These are phyloP conservation scores for Megaceryle maxima DNA, from an alignment of 2,113 vertebrate species.

Conservation along the genomic window DNA sequence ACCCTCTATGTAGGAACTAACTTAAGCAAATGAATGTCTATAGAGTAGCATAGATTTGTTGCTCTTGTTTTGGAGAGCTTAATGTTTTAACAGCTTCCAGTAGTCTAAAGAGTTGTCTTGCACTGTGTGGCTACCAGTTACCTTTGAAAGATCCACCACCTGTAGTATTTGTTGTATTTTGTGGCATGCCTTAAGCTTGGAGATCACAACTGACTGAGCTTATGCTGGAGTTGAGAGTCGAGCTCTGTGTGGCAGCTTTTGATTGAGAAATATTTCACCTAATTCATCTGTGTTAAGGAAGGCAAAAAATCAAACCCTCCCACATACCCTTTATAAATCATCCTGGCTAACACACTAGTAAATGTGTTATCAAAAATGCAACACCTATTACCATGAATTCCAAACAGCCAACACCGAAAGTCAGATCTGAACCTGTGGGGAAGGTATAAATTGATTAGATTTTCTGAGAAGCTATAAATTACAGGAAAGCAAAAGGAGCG, in stretches of 20 bases:
- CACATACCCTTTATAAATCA: constrained; percentile 25
- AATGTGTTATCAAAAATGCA: constrained; percentile 61
- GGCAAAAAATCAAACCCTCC: constrained; percentile 50
- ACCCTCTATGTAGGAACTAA: neutral
- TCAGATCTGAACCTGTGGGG: constrained; percentile 18
- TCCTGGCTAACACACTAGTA: constrained; percentile 22
- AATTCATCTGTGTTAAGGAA: constrained; percentile 57
- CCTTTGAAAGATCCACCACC: neutral
- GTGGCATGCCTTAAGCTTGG: neutral
- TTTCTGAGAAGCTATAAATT: constrained; percentile 57
- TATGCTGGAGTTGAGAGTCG: neutral
- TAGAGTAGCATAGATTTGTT: neutral
- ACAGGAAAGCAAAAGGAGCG: constrained; percentile 12
- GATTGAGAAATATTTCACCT: constrained; percentile 55
- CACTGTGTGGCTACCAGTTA: neutral
- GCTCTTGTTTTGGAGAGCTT: neutral
- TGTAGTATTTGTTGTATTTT: neutral
- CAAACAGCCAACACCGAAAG: constrained; percentile 40
- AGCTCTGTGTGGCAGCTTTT: constrained; percentile 2
- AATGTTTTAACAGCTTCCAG: neutral
- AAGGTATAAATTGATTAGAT: constrained; percentile 49
- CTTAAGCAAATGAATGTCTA: neutral
- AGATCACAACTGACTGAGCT: neutral
- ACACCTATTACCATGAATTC: constrained; percentile 50
- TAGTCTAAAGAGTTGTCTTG: neutral